Base-by-base conservation (phyloP, 2,888 invertebrate genomes). In the Mylabris sibirica region DNA sequence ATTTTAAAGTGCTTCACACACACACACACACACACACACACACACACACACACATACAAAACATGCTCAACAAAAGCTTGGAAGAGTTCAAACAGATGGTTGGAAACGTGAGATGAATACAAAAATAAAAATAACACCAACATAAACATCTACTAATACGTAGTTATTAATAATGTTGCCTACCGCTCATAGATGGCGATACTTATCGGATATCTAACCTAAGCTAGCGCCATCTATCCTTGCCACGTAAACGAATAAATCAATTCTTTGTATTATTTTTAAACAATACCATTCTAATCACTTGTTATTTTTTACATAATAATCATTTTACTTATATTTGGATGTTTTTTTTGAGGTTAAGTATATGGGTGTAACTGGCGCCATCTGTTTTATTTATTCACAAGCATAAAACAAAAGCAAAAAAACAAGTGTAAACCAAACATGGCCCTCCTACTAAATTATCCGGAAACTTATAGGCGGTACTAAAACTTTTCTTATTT, bases 371-470 rank as follows among this genome's bases (percentile, higher is more conserved):
- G 44, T 20, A 4, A 9, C 6, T 14, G 4, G 17, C 49, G 49
- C 49, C 49, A 49, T 49, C 49, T 49, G 17, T 5, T 44, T 1
- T 49, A 2, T 17, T 3, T 5, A 17, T 9, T 38, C 12, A 14
- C 8, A 14, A 0, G 38, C 4, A 11, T 38, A 1, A 8, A 2
- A 12, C 12, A 12, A n/a, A n/a, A 12, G 30, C 26, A 11, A 11
- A 9, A 1, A 8, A n/a, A 17, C 3, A 44, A 44, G 1, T 44
- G 6, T 1, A 24, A 34, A 60, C 30, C 22, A 60, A 60, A 60
- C 22, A 60, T 60, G 60, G 60, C 60, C 60, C 60, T 60, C 60
- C 60, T 60, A 60, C 38, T 60, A 35, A 35, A 60, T 60, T 60
- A 60, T 60, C 30, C 26, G 26, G 17, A 60, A 30, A 24, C 60